Base-by-base conservation (phyloP, 2,888 invertebrate genomes). In the Lasioglossum calceatum region DNA sequence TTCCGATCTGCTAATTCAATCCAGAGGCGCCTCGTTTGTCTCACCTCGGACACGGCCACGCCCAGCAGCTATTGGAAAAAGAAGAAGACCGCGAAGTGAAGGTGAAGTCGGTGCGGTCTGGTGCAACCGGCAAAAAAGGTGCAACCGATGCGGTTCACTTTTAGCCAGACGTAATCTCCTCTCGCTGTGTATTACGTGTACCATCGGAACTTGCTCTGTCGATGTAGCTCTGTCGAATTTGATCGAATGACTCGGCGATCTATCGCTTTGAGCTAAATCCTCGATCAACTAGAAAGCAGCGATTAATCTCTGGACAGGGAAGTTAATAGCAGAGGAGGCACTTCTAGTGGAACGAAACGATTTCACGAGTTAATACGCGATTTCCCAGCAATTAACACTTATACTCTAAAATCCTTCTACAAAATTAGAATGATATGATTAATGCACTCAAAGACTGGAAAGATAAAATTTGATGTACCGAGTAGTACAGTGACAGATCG, bases 61-160 rank as follows among this genome's bases (percentile, higher is more conserved):
- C 58, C 84, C 73, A 67, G 77, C 23, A 64, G 39, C 36, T 47
- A 39, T 79, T 23, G 50, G 73, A 77, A 84, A 76, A 79, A 79
- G 79, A 73, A 58, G 64, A 85, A 73, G 72, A 67, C 67, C 32
- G 8, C 64, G 72, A 61, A 83, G 85, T 77, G 85, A 85, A 85
- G 84, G 85, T 85, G 84, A 79, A 39, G 58, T 54, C 50, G 64
- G 44, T 16, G 61, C 83, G 61, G 73, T 44, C 72, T 44, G 64
- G 54, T 72, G 85, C 71, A 72, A 76, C 79, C 42, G 54, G 44
- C 72, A 70, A 85, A 85, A 78, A 85, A 75, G 78, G 47, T 79
- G 50, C 75, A 76, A 76, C 50, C 50, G 79, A 74, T 64, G 70
- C n/a, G 32, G 64, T 72, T 76, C 75, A 19, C 75, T 83, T 75